Base-by-base conservation (phyloP, 2,113 vertebrate species). In the Malurus elegans region DNA sequence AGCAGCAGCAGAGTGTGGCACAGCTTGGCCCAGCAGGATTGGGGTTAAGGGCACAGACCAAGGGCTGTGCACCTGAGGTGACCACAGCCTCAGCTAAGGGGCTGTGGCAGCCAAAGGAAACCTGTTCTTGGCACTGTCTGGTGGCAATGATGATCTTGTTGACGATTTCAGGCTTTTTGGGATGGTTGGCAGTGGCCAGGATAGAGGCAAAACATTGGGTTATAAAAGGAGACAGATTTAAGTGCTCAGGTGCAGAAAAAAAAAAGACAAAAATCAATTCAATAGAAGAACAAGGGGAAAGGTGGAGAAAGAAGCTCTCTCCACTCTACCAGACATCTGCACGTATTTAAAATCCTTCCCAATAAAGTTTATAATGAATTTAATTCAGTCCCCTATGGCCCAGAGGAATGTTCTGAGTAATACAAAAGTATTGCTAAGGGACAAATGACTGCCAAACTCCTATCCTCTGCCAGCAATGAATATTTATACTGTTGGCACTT, bases 341-440 rank as follows among this genome's bases (percentile, higher is more conserved):
- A 86, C 45, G 16, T 70, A 40, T 90, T 96, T 93, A 88, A 96
- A 96, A 93, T 92, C 87, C 65, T 88, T 94, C 61, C 88, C 93
- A 90, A 67, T 96, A 96, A 97, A 93, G 86, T 92, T 93, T 88
- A 51, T 90, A 96, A 94, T 95, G 75, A 97, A 94, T 95, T 94
- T 96, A 92, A 89, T 92, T 94, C 76, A 47, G 80, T 82, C 95
- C 75, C 72, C 80, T 53, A 74, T 91, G 86, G 93, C 94, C 93
- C 92, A 80, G 94, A 95, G 90, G 86, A 95, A 93, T 64, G 56
- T 90, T 93, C 86, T 38, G 79, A 94, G 79, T 86, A 90, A 93
- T 95, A 96, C 95, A 97, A 85, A 88, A 94, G 86, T 81, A 91
- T 90, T 96, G 88, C 96, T 97, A 93, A 88, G 95, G 94, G 95